A percentile compares a stretch with the other conserved stretches of the same genome.
These are phyloP conservation scores for Geophilus truncorum DNA, from an alignment of 2,888 invertebrate genomes.

Conservation along the genomic window DNA sequence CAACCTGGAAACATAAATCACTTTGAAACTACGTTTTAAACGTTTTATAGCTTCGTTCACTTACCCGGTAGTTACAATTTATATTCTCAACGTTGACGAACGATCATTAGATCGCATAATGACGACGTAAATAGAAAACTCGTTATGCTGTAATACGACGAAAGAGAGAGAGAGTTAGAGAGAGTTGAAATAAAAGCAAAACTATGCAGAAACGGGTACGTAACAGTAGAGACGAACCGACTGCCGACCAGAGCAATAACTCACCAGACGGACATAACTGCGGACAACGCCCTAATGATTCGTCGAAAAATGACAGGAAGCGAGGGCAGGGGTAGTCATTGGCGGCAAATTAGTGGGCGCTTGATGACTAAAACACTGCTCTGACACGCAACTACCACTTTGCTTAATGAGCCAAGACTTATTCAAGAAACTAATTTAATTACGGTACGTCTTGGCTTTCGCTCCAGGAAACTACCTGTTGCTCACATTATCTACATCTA, in stretches of 20 bases:
- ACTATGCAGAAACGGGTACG: neutral
- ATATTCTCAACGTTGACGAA: neutral
- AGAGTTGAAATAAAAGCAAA: neutral
- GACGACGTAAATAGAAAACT: neutral
- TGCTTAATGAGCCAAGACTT: neutral
- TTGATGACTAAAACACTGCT: neutral
- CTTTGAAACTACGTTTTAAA: neutral
- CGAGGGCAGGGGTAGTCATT: constrained; percentile 12
- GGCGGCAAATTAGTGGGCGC: constrained; percentile 6
- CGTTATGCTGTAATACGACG: neutral
- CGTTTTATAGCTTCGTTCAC: neutral
- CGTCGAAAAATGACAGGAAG: constrained; percentile 6
- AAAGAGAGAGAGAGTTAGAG: neutral
- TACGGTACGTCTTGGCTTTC: neutral
- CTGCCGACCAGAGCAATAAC: neutral
- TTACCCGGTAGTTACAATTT: neutral
- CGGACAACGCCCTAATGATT: constrained; percentile 20
- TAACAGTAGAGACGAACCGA: no score
- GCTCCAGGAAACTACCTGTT: neutral
- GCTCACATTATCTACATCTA: neutral
- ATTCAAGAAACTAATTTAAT: neutral
- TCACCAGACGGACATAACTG: neutral
- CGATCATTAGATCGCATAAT: neutral
- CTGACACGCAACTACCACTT: neutral
- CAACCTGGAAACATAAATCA: neutral